A percentile compares a stretch with the other conserved stretches of the same genome.
Evolutionary conservation across 2,888 invertebrate genomes (phyloP).

Genomic region (Amphimallon solstitiale): DNA sequence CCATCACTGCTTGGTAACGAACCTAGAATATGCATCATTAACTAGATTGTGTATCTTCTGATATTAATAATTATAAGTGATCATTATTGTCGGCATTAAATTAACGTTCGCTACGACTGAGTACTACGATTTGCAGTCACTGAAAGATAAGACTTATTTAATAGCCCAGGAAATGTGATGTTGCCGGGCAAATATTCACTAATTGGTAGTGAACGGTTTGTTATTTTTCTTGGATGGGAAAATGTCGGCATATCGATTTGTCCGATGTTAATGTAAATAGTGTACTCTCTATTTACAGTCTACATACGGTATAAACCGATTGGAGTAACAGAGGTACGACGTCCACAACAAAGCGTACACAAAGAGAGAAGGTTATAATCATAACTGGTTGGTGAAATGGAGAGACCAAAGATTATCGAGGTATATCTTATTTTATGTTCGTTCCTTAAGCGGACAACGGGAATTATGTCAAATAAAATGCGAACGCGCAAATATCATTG

Average conservation of each 20-base stretch:
- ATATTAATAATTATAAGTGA: slow-evolving; percentile 16
- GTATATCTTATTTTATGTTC: slow-evolving; percentile 32
- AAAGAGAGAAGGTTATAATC: slow-evolving; percentile 14
- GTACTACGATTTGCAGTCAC: not conserved
- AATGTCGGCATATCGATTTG: not conserved
- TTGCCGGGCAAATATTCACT: slow-evolving; percentile 18
- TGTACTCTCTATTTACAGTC: too few species aligned
- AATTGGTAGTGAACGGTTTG: slow-evolving; percentile 6
- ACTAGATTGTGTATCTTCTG: slow-evolving; percentile 14
- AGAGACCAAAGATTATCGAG: slow-evolving; percentile 16
- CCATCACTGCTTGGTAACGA: too few species aligned
- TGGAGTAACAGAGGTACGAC: not conserved
- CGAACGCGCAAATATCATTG: slow-evolving; percentile 37
- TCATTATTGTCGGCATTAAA: slow-evolving; percentile 1
- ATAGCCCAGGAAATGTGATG: slow-evolving; percentile 8
- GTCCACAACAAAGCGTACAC: not conserved
- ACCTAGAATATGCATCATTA: not conserved
- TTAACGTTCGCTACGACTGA: not conserved
- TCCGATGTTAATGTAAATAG: not conserved
- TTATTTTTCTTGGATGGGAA: slow-evolving; percentile 7
- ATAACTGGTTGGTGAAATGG: slow-evolving; percentile 22
- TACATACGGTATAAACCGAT: too few species aligned
- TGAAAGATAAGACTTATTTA: slow-evolving; percentile 17
- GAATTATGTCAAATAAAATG: slow-evolving; percentile 32
- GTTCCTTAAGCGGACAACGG: slow-evolving; percentile 23